These are phyloP conservation scores for Cichladusa arquata DNA, from an alignment of 2,113 vertebrate genomes.

Conservation along the genomic window DNA sequence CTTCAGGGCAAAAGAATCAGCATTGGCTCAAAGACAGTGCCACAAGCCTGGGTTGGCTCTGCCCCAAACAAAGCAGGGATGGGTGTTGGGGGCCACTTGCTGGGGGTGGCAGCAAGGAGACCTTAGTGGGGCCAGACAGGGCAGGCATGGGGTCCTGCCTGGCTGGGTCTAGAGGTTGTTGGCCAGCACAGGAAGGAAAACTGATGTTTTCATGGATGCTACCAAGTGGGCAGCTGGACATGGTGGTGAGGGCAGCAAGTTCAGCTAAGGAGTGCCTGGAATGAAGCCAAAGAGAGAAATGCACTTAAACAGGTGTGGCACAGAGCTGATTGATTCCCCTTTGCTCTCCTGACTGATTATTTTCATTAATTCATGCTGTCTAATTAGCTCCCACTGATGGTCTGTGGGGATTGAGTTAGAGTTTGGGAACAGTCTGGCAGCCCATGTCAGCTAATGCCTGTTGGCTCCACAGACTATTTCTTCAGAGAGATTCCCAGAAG, in stretches of 20 bases:
- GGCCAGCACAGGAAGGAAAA: background rate
- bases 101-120: fast-evolving
- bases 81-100: background rate
- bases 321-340: background rate
- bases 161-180: background rate
- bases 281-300: background rate
- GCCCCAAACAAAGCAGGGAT: background rate
- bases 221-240: background rate
- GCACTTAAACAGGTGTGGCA: background rate
- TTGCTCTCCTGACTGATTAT: background rate
- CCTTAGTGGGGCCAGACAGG: background rate
- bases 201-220: background rate
- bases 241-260: background rate
- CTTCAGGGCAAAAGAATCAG: background rate
- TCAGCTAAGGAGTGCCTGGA: background rate
- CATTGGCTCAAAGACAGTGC: background rate
- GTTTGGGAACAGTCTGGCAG: background rate
- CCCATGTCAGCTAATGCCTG: fast-evolving
- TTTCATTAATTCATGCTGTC: background rate
- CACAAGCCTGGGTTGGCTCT: background rate
- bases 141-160: background rate
- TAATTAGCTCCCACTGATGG: background rate
- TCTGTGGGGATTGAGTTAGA: background rate
- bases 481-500: background rate
- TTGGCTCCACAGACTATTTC: background rate